These are phyloP conservation scores for Onychomys torridus DNA, from an alignment of 2,797 vertebrate species.

Conservation along the genomic window DNA sequence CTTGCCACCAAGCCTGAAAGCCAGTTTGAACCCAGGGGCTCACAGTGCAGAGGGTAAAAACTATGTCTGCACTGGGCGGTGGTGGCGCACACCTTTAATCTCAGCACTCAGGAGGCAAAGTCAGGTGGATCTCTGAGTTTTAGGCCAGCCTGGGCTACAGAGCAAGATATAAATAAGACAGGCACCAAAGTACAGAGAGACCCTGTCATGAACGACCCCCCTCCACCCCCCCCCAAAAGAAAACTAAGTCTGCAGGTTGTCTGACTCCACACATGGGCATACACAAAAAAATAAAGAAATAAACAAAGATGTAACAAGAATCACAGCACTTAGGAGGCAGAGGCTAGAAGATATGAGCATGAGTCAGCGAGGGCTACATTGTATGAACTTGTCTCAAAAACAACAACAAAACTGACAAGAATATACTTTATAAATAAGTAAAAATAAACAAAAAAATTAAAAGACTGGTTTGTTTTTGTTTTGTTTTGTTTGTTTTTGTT, in stretches of 20 bases:
- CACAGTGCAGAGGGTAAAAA: neutral
- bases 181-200: too few species aligned
- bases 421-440: neutral
- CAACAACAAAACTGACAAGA: neutral
- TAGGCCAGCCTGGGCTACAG: too few species aligned
- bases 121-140: too few species aligned
- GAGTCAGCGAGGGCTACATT: neutral
- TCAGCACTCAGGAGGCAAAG: too few species aligned
- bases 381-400: neutral
- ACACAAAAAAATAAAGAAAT: neutral
- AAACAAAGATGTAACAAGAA: neutral
- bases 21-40: neutral
- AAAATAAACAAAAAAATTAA: neutral
- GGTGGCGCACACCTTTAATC: too few species aligned
- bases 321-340: neutral
- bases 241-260: neutral
- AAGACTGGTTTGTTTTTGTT: too few species aligned
- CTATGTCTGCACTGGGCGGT: too few species aligned
- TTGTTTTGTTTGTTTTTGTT: too few species aligned
- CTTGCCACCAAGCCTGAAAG: neutral
- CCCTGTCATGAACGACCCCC: too few species aligned
- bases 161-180: too few species aligned
- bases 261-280: neutral
- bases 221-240: neutral
- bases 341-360: neutral